These are phyloP conservation scores for Samia ricini DNA, from an alignment of 1,140 invertebrate species.

Conservation along the genomic window DNA sequence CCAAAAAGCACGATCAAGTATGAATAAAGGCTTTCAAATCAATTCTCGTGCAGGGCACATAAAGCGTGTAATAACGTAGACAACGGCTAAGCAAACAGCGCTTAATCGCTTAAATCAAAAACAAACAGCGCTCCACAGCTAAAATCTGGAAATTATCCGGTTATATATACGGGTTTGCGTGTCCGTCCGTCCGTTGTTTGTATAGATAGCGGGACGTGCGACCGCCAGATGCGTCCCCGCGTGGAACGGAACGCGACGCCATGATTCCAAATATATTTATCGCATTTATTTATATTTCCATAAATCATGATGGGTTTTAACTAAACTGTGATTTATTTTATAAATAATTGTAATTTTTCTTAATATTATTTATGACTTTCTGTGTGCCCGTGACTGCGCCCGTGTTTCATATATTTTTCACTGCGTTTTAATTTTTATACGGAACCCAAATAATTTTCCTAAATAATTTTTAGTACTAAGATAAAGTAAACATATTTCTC, in stretches of 20 bases:
- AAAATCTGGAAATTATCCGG: slow-evolving; percentile 24
- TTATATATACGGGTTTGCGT: slow-evolving; percentile 29
- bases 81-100: not conserved
- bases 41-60: too few relatives aligned
- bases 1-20: too few relatives aligned
- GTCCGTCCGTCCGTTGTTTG: slow-evolving; percentile 19
- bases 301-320: not conserved
- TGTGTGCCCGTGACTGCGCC: too few relatives aligned
- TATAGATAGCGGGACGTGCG: slow-evolving; percentile 12
- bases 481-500: too few relatives aligned
- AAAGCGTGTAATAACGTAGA: too few relatives aligned
- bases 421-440: too few relatives aligned
- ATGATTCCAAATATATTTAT: not conserved
- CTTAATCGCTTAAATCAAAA: slow-evolving; percentile 9
- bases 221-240: slow-evolving; percentile 12
- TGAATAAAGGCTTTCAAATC: too few relatives aligned
- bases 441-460: too few relatives aligned
- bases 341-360: not conserved
- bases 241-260: not conserved
- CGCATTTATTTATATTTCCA: not conserved
- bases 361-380: too few relatives aligned
- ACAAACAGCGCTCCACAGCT: slow-evolving; percentile 5
- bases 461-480: too few relatives aligned
- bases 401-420: too few relatives aligned
- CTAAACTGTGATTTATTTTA: too few relatives aligned